Evolutionary conservation across 2,888 invertebrate species (phyloP).

Genomic region (Melanostoma scalare): DNA sequence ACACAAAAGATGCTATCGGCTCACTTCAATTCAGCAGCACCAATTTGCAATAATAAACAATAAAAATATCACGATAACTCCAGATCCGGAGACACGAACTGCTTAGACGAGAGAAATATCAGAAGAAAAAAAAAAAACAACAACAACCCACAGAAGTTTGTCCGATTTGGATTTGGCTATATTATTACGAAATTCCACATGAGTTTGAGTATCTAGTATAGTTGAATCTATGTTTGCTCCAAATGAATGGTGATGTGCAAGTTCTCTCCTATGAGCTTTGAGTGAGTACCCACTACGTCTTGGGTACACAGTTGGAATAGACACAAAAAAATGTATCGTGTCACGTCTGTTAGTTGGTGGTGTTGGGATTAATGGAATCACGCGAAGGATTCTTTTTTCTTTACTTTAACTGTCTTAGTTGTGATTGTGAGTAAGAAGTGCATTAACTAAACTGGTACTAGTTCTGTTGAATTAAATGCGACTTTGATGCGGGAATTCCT

Average conservation of each 20-base stretch:
- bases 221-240: constrained; percentile 42
- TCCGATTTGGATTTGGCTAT: constrained; percentile 37
- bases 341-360: constrained; percentile 51
- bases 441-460: constrained; percentile 32
- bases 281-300: neutral
- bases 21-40: constrained; percentile 66
- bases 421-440: neutral
- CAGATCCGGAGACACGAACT: constrained; percentile 43
- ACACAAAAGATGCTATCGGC: constrained; percentile 55
- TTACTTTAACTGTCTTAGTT: neutral
- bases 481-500: constrained; percentile 45
- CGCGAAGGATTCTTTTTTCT: constrained; percentile 48
- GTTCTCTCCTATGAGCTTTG: constrained; percentile 16
- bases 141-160: constrained; percentile 37
- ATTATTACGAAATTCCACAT: constrained; percentile 59
- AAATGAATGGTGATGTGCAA: constrained; percentile 52
- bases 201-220: constrained; percentile 15
- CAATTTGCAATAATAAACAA: constrained; percentile 72
- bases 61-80: constrained; percentile 66
- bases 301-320: neutral
- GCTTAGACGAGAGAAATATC: constrained; percentile 15
- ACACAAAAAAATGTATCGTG: constrained; percentile 38
- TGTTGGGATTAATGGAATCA: constrained; percentile 57
- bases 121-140: neutral
- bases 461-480: constrained; percentile 36